Conservation (phyloP, 2,888 invertebrate genomes). For the Microctonus brassicae region DNA sequence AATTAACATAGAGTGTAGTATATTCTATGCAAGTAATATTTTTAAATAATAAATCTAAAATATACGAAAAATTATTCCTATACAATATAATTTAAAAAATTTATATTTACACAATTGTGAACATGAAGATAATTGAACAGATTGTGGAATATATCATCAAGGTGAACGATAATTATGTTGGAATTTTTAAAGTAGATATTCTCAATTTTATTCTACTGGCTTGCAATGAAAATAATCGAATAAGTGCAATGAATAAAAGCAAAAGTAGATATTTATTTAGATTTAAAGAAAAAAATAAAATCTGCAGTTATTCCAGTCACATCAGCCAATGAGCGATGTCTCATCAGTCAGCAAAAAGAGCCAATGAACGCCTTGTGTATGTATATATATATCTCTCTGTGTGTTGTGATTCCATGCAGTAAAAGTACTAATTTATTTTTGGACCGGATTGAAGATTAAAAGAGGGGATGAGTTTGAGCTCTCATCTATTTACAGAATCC, state of each 20-base stretch:
- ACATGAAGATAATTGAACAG: constrained; percentile 51
- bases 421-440: constrained; percentile 64
- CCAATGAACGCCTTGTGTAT: constrained; percentile 15
- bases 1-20: background rate
- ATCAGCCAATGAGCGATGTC: constrained; percentile 4
- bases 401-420: constrained; percentile 49
- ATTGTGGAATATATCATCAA: constrained; percentile 39
- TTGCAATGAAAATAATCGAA: background rate
- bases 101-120: constrained; percentile 63
- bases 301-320: background rate
- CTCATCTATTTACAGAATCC: constrained; percentile 66
- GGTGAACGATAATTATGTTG: background rate
- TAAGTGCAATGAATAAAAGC: background rate
- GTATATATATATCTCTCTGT: background rate
- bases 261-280: too few species aligned
- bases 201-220: background rate
- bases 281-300: background rate
- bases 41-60: too few species aligned
- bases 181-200: background rate
- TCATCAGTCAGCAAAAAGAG: constrained; percentile 23
- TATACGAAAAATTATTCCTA: too few species aligned
- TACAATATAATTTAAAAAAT: too few species aligned
- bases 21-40: too few species aligned
- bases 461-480: constrained; percentile 37
- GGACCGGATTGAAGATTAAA: constrained; percentile 56